Percentiles rank a stretch among this genome's conserved stretches.
Conservation (phyloP, 2,113 vertebrate species). For the Aleadryas rufinucha region DNA sequence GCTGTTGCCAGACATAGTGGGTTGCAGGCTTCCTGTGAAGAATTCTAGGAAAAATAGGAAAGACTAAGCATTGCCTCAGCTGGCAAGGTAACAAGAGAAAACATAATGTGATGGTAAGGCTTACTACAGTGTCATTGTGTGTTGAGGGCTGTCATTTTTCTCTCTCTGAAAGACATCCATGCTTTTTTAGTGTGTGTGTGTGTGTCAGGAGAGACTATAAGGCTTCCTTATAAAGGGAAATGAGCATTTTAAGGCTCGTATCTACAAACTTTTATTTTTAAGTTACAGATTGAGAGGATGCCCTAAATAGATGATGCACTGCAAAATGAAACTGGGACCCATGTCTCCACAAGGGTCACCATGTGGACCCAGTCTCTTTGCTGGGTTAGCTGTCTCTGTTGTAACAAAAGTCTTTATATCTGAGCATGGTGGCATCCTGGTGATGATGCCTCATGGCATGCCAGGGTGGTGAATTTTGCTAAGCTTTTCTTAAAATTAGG, state of each 20-base stretch:
- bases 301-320: neutral
- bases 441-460: neutral
- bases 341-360: fast-evolving
- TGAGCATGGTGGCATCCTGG: neutral
- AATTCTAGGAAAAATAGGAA: neutral
- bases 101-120: neutral
- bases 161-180: neutral
- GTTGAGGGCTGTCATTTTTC: neutral
- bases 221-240: neutral
- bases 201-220: neutral
- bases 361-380: neutral
- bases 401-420: neutral
- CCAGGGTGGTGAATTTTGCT: neutral
- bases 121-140: neutral
- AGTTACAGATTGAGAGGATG: neutral
- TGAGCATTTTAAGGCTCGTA: neutral
- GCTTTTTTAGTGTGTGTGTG: neutral
- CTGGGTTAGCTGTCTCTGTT: neutral
- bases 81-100: neutral
- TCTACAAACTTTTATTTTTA: neutral
- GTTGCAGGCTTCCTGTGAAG: neutral
- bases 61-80: neutral
- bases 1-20: neutral
- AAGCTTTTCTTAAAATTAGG: neutral
- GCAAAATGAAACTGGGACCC: neutral